Base-by-base conservation (phyloP, 2,113 vertebrate species). In the Gasterosteus nipponicus region DNA sequence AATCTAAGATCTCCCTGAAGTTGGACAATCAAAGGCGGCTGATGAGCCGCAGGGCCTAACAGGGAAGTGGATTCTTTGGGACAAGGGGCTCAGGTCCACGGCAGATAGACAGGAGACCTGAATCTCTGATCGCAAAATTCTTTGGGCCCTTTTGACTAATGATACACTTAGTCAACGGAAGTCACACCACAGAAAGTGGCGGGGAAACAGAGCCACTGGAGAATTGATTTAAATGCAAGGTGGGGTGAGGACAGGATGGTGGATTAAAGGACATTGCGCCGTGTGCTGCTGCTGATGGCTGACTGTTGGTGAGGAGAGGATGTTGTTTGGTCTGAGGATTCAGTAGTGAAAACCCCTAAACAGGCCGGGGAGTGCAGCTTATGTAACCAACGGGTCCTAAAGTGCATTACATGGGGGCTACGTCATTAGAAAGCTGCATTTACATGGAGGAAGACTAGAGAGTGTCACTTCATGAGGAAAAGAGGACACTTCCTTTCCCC, bases 71-170 rank as follows among this genome's bases (percentile, higher is more conserved):
- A 86, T 85, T 83, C 60, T 80, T 59, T 49, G 57, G 78, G 80
- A 78, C 70, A 62, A 56, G 61, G 69, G 46, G 66, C 69, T 81
- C 58, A 56, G 75, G 77, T 78, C 62, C 80, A 65, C 10, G 2
- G 65, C 41, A 66, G 78, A 68, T 12, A 77, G 80, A 75, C 69
- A 76, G 68, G 67, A 82, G 70, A 59, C 33, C 75, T 77, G 86
- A 72, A 66, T 83, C 57, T 77, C 63, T 89, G 85, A 87, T 89
- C 82, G 73, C 82, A 81, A 47, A 61, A 71, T 75, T 80, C 70
- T 83, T 77, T 59, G 56, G 69, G 42, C 75, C 19, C 78, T 83
- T 80, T 80, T 80, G 72, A 78, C 62, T 73, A 82, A 80, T 19
- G 74, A 75, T 77, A 72, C 69, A 71, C 78, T 75, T 82, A 75